These are phyloP conservation scores for Semotilus atromaculatus DNA, from an alignment of 2,797 vertebrate genomes.

Conservation along the genomic window DNA sequence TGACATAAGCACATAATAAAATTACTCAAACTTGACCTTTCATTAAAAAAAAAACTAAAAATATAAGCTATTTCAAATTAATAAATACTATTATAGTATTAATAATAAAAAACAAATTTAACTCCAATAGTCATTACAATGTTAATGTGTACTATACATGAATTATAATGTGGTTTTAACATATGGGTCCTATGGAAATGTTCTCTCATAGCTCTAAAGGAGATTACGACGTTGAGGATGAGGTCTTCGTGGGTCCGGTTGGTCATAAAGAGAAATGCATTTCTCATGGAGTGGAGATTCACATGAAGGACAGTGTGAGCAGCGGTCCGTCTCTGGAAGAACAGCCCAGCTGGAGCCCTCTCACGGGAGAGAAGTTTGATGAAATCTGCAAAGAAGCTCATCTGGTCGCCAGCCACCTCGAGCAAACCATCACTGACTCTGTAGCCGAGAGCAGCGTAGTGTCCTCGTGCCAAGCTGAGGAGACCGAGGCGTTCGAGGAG, in stretches of 20 bases:
- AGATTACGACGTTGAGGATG: slow-evolving; percentile 76
- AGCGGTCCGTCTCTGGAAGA: slow-evolving; percentile 7
- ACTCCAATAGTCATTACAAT: too few relatives aligned
- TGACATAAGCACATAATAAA: neutral
- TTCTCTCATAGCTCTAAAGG: slow-evolving; percentile 77
- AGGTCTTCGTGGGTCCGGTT: slow-evolving; percentile 86
- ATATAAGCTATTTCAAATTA: neutral
- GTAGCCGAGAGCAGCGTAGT: neutral
- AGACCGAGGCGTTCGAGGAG: slow-evolving; percentile 80
- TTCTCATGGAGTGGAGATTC: slow-evolving; percentile 67
- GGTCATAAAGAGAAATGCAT: slow-evolving; percentile 80
- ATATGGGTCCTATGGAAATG: neutral
- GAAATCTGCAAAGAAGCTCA: slow-evolving; percentile 89
- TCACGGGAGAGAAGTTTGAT: slow-evolving; percentile 83
- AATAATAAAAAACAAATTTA: too few relatives aligned
- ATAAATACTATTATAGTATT: neutral
- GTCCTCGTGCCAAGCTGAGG: slow-evolving; percentile 36
- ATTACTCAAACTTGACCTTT: neutral
- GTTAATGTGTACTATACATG: neutral
- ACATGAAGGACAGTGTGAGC: slow-evolving; percentile 1
- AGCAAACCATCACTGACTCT: slow-evolving; percentile 57
- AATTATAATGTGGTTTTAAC: neutral
- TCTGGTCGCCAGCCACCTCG: slow-evolving; percentile 81
- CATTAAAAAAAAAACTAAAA: neutral
- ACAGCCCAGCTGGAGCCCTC: slow-evolving; percentile 79